phyloP scores from a whole-genome alignment of 2,888 invertebrate species.

The Toxonevra muliebris region DNA sequence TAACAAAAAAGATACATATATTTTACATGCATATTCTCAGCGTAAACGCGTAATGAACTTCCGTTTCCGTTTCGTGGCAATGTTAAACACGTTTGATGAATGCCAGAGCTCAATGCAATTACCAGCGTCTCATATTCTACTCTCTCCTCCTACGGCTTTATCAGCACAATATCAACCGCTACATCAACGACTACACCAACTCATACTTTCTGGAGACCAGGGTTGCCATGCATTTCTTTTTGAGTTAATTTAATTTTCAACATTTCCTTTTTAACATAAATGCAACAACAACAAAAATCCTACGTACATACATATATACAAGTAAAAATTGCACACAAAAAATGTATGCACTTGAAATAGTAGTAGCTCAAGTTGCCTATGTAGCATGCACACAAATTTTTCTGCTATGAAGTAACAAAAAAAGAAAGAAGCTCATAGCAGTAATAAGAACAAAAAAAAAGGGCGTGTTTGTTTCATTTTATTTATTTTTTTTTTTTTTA shows the following conservation, averaged over 20 bases:
- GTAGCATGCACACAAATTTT: constrained; percentile 4
- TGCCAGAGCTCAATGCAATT: constrained; percentile 28
- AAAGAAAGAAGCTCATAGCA: neutral
- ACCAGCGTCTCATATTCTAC: neutral
- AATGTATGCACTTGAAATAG: constrained; percentile 15
- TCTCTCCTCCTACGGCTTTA: neutral
- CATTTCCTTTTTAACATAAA: constrained; percentile 23
- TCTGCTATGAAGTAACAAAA: constrained; percentile 1
- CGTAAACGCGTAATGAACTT: constrained; percentile 36
- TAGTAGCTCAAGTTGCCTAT: constrained; percentile 32
- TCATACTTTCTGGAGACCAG: neutral
- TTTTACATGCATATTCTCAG: constrained; percentile 27
- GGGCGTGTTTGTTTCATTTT: constrained; percentile 4
- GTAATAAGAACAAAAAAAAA: neutral
- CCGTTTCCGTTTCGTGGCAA: constrained; percentile 34
- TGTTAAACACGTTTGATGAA: constrained; percentile 35
- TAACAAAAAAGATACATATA: constrained; percentile 20
- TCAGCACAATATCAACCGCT: neutral
- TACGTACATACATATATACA: neutral
- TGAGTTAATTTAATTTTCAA: constrained; percentile 30
- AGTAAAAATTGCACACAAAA: constrained; percentile 11
- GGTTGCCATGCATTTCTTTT: constrained; percentile 29
- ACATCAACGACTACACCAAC: neutral
- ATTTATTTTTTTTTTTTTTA: constrained; percentile 1
- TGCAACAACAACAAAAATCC: constrained; percentile 9